Percentiles rank a stretch among this genome's conserved stretches.
Evolutionary conservation across 2,888 invertebrate species (phyloP).

Genomic region (Diogma glabrata): DNA sequence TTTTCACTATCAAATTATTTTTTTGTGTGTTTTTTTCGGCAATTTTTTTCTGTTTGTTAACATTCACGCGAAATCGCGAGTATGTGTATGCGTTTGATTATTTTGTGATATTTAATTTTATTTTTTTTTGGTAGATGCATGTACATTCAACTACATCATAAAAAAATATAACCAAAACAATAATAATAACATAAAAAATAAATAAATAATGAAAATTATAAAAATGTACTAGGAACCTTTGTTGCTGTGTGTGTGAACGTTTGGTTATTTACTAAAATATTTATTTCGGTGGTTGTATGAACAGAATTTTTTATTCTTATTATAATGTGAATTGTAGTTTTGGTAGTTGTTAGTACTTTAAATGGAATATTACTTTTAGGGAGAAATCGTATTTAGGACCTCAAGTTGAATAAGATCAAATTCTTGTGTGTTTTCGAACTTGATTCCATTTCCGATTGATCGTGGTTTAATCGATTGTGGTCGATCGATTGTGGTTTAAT

Average conservation of each 20-base stretch:
- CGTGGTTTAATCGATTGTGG: too few species aligned
- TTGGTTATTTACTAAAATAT: background rate
- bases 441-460: too few species aligned
- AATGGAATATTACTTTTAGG: too few species aligned
- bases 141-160: background rate
- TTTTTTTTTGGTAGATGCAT: conserved; percentile 9
- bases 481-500: too few species aligned
- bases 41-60: conserved; percentile 6
- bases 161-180: conserved; percentile 1
- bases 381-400: too few species aligned
- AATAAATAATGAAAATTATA: background rate
- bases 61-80: conserved; percentile 2
- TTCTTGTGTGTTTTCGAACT: too few species aligned
- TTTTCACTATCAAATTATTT: conserved; percentile 15
- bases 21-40: conserved; percentile 15
- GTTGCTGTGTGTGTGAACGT: conserved; percentile 3
- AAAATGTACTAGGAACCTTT: too few species aligned
- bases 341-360: too few species aligned
- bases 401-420: too few species aligned
- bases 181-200: conserved; percentile 5
- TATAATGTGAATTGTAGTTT: too few species aligned
- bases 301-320: too few species aligned
- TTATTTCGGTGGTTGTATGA: background rate
- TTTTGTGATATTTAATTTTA: too few species aligned
- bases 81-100: conserved; percentile 1